These are phyloP conservation scores for Tringa solitaria DNA, from an alignment of 2,113 vertebrate genomes.

Conservation along the genomic window DNA sequence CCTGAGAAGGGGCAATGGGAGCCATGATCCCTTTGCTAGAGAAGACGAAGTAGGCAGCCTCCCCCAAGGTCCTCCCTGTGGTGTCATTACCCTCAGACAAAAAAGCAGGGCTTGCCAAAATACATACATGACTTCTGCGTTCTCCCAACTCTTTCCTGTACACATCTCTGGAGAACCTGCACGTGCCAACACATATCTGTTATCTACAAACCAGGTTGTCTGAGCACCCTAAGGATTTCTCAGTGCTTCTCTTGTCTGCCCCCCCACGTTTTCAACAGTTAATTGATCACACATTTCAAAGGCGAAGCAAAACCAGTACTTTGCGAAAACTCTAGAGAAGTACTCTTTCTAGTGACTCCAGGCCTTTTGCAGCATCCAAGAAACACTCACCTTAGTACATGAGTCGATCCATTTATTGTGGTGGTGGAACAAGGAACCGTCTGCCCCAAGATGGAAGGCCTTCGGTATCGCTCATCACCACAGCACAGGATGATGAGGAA, in stretches of 20 bases:
- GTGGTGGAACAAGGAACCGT: constrained; percentile 85
- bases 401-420: constrained; percentile 94
- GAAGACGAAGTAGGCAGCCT: neutral
- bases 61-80: neutral
- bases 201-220: neutral
- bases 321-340: neutral
- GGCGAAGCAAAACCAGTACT: neutral
- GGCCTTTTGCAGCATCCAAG: neutral
- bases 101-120: neutral
- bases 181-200: neutral
- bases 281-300: neutral
- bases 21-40: neutral
- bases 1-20: neutral
- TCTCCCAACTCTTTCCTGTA: neutral
- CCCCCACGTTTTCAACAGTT: neutral
- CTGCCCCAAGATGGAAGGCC: constrained; percentile 87
- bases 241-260: neutral
- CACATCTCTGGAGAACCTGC: neutral
- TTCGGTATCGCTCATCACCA: constrained; percentile 88
- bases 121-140: neutral
- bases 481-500: constrained; percentile 99
- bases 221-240: neutral
- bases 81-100: neutral
- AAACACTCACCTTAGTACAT: constrained; percentile 90
- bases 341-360: neutral